These are phyloP conservation scores for Eristalis pertinax DNA, from an alignment of 2,888 invertebrate genomes.

Conservation along the genomic window DNA sequence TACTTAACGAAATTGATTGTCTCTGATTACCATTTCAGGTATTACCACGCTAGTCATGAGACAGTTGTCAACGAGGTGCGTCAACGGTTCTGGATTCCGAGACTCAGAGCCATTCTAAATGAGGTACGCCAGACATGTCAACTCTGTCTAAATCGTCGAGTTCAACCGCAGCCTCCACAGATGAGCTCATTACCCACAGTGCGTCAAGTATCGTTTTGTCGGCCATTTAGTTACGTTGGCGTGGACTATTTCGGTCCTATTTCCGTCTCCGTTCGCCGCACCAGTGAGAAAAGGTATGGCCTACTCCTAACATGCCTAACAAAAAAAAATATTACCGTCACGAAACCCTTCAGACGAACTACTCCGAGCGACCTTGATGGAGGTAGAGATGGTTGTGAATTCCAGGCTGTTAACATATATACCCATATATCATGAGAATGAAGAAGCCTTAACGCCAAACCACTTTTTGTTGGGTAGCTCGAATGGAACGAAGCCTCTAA, in stretches of 20 bases:
- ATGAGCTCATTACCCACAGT: too few relatives aligned
- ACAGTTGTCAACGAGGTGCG: too few relatives aligned
- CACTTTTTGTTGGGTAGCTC: slow-evolving; percentile 18
- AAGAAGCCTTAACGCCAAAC: slow-evolving; percentile 13
- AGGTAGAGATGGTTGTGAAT: too few relatives aligned
- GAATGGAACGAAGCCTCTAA: background rate
- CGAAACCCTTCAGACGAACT: too few relatives aligned
- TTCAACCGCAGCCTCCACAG: background rate
- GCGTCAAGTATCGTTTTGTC: too few relatives aligned
- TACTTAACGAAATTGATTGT: background rate
- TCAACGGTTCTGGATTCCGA: slow-evolving; percentile 17
- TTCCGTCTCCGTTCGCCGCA: too few relatives aligned
- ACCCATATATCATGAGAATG: background rate
- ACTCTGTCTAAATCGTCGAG: background rate
- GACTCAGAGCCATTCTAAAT: slow-evolving; percentile 14
- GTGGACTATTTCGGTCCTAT: too few relatives aligned
- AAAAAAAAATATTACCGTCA: too few relatives aligned
- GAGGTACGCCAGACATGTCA: background rate
- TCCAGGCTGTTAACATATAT: background rate
- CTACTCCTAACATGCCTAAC: too few relatives aligned
- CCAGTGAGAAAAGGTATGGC: too few relatives aligned
- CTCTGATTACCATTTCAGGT: slow-evolving; percentile 19
- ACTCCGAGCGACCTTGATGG: too few relatives aligned
- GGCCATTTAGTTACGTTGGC: too few relatives aligned
- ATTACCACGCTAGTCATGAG: background rate